phyloP scores from a whole-genome alignment of 2,797 vertebrate species.

The Rhabdophis nuchalis region DNA sequence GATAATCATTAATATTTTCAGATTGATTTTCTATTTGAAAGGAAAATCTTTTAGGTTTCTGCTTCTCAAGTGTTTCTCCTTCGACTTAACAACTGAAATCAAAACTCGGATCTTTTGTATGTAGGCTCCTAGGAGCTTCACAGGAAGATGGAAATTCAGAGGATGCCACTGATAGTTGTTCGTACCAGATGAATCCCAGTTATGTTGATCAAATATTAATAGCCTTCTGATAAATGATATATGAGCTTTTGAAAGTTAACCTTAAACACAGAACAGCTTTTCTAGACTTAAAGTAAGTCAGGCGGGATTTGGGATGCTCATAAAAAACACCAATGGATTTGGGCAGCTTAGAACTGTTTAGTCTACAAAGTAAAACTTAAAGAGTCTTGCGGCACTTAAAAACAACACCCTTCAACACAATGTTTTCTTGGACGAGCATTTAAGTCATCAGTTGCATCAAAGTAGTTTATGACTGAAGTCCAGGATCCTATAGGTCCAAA shows the following conservation, averaged over 20 bases:
- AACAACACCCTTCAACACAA: not conserved
- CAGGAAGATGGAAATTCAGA: not conserved
- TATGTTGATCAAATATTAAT: slow-evolving; percentile 11
- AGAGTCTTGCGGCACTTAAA: not conserved
- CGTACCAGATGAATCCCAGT: not conserved
- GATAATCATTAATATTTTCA: slow-evolving; percentile 6
- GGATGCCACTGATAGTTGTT: not conserved
- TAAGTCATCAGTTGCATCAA: not conserved
- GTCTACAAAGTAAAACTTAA: not conserved
- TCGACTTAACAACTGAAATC: not conserved
- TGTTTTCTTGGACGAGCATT: too few relatives aligned
- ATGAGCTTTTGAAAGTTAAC: slow-evolving; percentile 23
- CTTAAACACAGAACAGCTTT: slow-evolving; percentile 9
- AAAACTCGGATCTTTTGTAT: not conserved
- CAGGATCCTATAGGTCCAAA: not conserved
- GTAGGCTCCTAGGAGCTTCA: not conserved
- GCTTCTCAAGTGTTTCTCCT: slow-evolving; percentile 1
- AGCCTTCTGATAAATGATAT: slow-evolving; percentile 7
- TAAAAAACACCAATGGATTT: not conserved
- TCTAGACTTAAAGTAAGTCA: not conserved
- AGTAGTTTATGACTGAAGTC: not conserved
- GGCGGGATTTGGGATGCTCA: not conserved
- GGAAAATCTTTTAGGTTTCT: not conserved
- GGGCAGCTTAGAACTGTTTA: not conserved
- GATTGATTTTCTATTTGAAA: not conserved